Conservation (phyloP, 37 sponge, comb jelly and placozoan genomes). For the Axinella damicornis region DNA sequence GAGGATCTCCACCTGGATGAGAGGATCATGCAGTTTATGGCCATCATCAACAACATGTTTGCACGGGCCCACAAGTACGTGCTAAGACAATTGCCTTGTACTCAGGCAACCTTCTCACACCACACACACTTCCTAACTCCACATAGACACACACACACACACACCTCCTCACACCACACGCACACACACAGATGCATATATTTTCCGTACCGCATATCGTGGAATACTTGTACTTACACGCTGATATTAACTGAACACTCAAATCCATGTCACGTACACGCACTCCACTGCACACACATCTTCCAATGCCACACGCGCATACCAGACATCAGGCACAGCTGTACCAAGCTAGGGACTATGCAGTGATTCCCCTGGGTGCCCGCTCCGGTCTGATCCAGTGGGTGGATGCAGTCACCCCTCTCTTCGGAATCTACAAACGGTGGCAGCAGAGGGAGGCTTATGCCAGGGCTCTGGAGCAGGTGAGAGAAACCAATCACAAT, state of each 20-base stretch:
- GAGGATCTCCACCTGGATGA: constrained; percentile 98
- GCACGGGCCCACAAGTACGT: constrained; percentile 80
- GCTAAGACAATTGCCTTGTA: no score
- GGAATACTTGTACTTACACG: no score
- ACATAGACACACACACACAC: no score
- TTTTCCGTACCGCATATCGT: no score
- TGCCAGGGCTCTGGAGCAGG: constrained; percentile 80
- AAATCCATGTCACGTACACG: no score
- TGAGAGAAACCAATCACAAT: not conserved
- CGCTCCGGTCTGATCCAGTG: constrained; percentile 98
- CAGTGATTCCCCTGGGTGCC: constrained; percentile 96
- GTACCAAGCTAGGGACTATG: constrained; percentile 93
- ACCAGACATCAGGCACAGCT: constrained; percentile 75
- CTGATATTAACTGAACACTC: no score
- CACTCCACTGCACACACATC: no score
- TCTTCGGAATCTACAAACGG: constrained; percentile 97
- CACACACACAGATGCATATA: no score
- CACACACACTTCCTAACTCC: no score
- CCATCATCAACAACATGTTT: constrained; percentile 96
- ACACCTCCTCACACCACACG: no score
- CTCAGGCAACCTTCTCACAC: no score
- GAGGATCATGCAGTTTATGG: constrained; percentile 98
- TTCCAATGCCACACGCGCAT: no score
- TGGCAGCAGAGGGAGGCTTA: constrained; percentile 97
- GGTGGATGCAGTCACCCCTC: constrained; percentile 94